phyloP scores from a whole-genome alignment of 1,140 invertebrate species.

The Lethrus apterus region DNA sequence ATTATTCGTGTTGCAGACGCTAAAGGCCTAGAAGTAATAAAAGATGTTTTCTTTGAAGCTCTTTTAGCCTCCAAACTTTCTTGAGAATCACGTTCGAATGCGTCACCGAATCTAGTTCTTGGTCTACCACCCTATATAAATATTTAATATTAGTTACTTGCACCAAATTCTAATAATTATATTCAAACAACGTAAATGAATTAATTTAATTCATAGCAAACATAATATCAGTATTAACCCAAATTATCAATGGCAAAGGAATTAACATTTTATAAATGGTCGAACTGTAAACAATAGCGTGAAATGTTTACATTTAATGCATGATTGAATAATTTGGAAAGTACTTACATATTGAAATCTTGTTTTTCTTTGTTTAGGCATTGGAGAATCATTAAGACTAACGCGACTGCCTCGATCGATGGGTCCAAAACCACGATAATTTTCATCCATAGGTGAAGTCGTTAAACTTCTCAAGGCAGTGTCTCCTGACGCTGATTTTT shows the following conservation, averaged over 20 bases:
- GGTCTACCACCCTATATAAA: slow-evolving; percentile 32
- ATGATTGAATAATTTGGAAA: no score
- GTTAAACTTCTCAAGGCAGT: slow-evolving; percentile 53
- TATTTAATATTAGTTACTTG: no score
- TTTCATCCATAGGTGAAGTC: slow-evolving; percentile 46
- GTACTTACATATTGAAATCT: slow-evolving; percentile 57
- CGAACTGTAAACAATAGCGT: no score
- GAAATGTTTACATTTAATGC: no score
- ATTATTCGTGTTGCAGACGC: slow-evolving; percentile 64
- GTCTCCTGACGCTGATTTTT: slow-evolving; percentile 72
- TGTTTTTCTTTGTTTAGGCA: slow-evolving; percentile 78
- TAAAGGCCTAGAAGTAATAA: slow-evolving; percentile 56
- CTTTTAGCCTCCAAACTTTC: slow-evolving; percentile 45
- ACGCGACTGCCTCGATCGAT: slow-evolving; percentile 52
- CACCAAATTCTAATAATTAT: no score
- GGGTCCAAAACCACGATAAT: slow-evolving; percentile 46
- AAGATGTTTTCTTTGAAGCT: slow-evolving; percentile 47
- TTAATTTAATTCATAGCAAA: no score
- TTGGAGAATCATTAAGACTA: slow-evolving; percentile 57
- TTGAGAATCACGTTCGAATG: slow-evolving; percentile 43
- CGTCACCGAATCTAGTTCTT: slow-evolving; percentile 40
- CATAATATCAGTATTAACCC: no score
- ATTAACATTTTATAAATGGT: no score
- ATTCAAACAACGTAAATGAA: no score
- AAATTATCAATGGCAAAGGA: no score